Evolutionary conservation across 1,140 invertebrate genomes (phyloP), one percentile per base, ranked within the genome.

Genomic region (Holcopasites calliopsidis): DNA sequence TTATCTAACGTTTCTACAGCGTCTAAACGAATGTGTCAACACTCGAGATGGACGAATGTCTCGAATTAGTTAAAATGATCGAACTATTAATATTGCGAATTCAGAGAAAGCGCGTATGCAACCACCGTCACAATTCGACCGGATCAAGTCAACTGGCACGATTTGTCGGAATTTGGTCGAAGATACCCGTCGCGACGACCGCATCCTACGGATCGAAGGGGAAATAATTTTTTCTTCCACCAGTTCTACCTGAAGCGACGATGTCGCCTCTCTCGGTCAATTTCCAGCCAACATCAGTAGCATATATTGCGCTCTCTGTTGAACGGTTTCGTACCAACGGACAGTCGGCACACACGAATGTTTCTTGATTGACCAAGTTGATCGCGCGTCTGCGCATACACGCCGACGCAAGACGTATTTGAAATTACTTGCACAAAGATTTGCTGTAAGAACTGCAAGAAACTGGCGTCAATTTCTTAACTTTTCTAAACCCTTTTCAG

Each of bases 241-340:
- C 44, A 47, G 38, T 54, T 42, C 26, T 21, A 33, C n/a, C 38
- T 21, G 26, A 47, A 18, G 40, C 71, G 71, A 74, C 62, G 40
- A 74, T 57, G 62, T 6, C 50, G 71, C 71, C 71, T 74, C 71
- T 54, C 50, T 66, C 50, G 61, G 71, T 21, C 66, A 74, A 74
- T 66, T 74, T 74, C 40, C 38, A 73, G 49, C 65, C 33, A 55
- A 73, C 54, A 26, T 64, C 57, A 50, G 35, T 35, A 64, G 26
- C 28, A 47, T 23, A 50, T 44, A 23, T 64, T 54, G 62, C 71
- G 50, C 62, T 66, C 71, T 66, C 18, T 64, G 26, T 1, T 21
- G 16, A 13, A 23, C 8, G 3, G 10, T 44, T 55, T 38, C 47
- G n/a, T 52, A 16, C 13, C 23, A 33, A 7, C 10, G 3, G 7